These are phyloP conservation scores for Charanyca ferruginea DNA, from an alignment of 2,888 invertebrate species.

Conservation along the genomic window DNA sequence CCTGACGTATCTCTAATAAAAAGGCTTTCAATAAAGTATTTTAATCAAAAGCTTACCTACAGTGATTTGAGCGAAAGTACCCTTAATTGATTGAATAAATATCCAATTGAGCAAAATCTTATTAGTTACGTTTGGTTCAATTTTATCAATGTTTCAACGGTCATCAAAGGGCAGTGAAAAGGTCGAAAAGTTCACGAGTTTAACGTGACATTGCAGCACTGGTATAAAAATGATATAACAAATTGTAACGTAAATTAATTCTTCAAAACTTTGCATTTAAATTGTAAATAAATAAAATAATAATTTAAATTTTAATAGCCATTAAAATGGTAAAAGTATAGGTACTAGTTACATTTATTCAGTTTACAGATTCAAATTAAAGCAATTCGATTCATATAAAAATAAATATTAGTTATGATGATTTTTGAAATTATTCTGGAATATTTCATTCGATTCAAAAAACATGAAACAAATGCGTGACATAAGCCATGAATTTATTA, in stretches of 20 bases:
- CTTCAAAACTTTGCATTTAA: background rate
- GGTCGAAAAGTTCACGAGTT: slow-evolving; percentile 2
- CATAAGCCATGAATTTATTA: background rate
- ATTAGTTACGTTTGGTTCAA: slow-evolving; percentile 23
- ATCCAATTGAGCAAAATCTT: slow-evolving; percentile 31
- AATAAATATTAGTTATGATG: background rate
- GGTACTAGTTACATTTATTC: background rate
- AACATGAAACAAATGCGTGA: background rate
- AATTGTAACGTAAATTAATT: background rate
- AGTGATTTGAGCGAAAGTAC: slow-evolving; percentile 10
- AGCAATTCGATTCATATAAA: background rate
- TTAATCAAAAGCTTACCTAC: slow-evolving; percentile 24
- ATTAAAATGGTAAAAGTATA: too few species aligned
- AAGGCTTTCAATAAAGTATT: slow-evolving; percentile 25
- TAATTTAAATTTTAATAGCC: too few species aligned
- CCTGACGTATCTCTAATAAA: slow-evolving; percentile 3
- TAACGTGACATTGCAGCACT: background rate
- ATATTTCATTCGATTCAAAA: background rate
- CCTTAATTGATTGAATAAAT: slow-evolving; percentile 46
- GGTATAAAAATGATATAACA: background rate
- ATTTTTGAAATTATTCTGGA: background rate
- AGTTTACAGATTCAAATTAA: background rate
- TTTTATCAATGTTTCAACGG: slow-evolving; percentile 19
- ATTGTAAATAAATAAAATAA: too few species aligned
- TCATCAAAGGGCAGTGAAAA: slow-evolving; percentile 12